Conservation (phyloP, 2,113 vertebrate species). For the Cavia porcellus region DNA sequence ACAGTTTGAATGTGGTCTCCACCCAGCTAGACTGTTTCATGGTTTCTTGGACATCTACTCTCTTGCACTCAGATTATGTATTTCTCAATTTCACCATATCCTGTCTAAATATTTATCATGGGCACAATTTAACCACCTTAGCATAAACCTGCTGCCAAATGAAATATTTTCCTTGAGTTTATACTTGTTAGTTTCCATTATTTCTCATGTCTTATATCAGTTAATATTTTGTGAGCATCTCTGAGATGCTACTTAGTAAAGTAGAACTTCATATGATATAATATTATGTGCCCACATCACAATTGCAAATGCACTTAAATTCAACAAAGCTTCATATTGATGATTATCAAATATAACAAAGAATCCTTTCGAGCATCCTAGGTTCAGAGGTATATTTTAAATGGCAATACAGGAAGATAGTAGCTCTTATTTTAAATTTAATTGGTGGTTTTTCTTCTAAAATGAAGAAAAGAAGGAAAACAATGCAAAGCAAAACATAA, state of each 20-base stretch:
- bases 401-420: neutral
- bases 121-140: neutral
- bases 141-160: neutral
- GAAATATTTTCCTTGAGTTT: neutral
- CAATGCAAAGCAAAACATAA: neutral
- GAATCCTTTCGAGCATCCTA: neutral
- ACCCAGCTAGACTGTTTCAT: neutral
- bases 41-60: neutral
- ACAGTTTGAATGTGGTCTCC: fast-evolving
- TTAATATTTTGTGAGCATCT: neutral
- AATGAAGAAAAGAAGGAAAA: neutral
- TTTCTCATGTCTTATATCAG: neutral
- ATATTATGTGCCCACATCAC: neutral
- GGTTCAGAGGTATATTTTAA: neutral
- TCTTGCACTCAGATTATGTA: neutral
- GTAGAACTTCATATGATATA: neutral
- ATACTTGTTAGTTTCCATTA: neutral
- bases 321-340: neutral
- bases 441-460: neutral
- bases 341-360: neutral
- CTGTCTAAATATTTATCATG: neutral
- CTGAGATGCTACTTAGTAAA: neutral
- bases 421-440: slow-evolving; percentile 19
- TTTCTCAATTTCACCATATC: neutral
- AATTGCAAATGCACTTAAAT: neutral